phyloP scores from a whole-genome alignment of 1,140 invertebrate genomes.

The Lasioglossum baleicum region DNA sequence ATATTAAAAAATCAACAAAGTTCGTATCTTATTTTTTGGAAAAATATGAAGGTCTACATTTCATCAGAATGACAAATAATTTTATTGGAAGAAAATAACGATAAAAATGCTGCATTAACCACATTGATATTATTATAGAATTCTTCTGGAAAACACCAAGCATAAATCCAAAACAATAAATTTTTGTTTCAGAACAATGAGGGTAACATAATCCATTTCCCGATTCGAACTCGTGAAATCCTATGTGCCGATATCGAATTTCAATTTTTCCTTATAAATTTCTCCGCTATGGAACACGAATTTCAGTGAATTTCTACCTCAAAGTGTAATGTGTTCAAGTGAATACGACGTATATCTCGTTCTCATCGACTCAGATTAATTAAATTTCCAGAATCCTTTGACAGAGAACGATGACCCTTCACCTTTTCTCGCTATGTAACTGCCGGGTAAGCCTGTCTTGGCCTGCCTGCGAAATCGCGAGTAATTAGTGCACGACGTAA shows the following conservation, averaged over 20 bases:
- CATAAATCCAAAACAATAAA: too few relatives aligned
- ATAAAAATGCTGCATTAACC: too few relatives aligned
- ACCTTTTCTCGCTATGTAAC: conserved; percentile 1
- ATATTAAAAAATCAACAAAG: too few relatives aligned
- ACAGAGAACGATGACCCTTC: conserved; percentile 40
- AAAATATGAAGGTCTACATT: too few relatives aligned
- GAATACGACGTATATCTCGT: not conserved
- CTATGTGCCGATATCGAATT: too few relatives aligned
- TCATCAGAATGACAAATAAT: too few relatives aligned
- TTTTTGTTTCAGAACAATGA: too few relatives aligned
- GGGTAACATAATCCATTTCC: not conserved
- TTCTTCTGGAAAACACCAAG: too few relatives aligned
- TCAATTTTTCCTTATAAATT: not conserved
- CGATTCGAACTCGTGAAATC: not conserved
- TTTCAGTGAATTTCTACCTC: not conserved
- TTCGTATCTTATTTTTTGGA: too few relatives aligned
- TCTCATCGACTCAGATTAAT: conserved; percentile 40
- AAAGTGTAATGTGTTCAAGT: not conserved
- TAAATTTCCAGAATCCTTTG: conserved; percentile 54
- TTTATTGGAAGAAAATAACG: too few relatives aligned
- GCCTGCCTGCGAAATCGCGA: not conserved
- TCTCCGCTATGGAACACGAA: not conserved
- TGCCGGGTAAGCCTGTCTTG: not conserved
- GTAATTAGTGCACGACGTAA: not conserved
- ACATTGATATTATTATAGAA: too few relatives aligned